These are phyloP conservation scores for Coenonympha glycerion DNA, from an alignment of 2,888 invertebrate species.

Conservation along the genomic window DNA sequence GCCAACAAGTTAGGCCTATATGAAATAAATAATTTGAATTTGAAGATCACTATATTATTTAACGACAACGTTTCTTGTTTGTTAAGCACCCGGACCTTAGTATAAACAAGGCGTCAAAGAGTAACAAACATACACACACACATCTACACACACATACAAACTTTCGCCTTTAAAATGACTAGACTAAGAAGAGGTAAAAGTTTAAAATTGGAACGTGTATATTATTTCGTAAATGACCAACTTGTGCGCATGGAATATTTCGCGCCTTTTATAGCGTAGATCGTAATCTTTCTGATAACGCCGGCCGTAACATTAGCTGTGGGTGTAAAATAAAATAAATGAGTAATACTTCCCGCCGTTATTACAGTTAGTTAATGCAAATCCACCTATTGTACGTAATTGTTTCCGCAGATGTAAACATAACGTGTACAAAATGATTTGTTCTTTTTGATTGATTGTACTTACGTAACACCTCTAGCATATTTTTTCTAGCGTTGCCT, in stretches of 20 bases:
- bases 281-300: constrained; percentile 30
- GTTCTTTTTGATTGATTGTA: not conserved
- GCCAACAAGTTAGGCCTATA: too few species aligned
- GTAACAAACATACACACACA: too few species aligned
- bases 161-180: too few species aligned
- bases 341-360: constrained; percentile 35
- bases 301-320: constrained; percentile 25
- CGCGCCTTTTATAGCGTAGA: constrained; percentile 27
- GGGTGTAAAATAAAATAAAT: constrained; percentile 35
- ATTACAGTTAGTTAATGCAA: constrained; percentile 30
- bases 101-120: too few species aligned
- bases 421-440: constrained; percentile 19
- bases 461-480: too few species aligned
- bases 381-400: constrained; percentile 29
- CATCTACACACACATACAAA: too few species aligned
- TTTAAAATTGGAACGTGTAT: not conserved
- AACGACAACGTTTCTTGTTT: too few species aligned
- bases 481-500: not conserved
- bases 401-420: constrained; percentile 27
- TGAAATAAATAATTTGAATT: too few species aligned
- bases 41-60: too few species aligned
- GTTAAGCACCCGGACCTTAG: too few species aligned
- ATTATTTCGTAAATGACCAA: not conserved
- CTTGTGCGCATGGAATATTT: constrained; percentile 24
- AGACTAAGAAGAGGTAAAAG: not conserved